A percentile compares a stretch with the other conserved stretches of the same genome.
These are phyloP conservation scores for Lethenteron camtschaticum DNA, from an alignment of 2,113 vertebrate genomes.

Conservation along the genomic window DNA sequence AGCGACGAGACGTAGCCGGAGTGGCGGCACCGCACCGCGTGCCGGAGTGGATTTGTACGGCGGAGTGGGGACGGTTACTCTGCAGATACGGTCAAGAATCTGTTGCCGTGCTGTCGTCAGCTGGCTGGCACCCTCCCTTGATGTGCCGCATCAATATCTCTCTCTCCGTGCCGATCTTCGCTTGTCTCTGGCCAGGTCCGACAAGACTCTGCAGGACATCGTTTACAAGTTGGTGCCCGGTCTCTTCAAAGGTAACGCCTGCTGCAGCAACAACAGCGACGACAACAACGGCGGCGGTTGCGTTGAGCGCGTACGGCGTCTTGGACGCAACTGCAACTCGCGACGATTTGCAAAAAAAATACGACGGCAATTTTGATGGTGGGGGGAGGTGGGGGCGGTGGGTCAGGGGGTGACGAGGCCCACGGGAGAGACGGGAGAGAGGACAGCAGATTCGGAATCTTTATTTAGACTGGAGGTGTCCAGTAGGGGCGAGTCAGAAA, in stretches of 20 bases:
- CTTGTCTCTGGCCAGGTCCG: not conserved
- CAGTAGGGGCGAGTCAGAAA: no score
- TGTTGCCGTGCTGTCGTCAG: not conserved
- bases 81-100: not conserved
- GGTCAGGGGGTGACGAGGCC: no score
- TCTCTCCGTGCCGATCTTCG: not conserved
- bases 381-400: no score
- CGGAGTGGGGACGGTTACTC: not conserved
- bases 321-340: no score
- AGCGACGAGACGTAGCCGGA: not conserved
- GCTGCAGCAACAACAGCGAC: no score
- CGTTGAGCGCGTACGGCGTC: no score
- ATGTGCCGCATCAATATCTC: not conserved
- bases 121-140: not conserved
- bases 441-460: no score
- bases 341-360: no score
- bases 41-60: not conserved
- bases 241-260: constrained; percentile 85
- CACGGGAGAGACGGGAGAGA: no score
- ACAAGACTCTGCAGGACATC: constrained; percentile 44
- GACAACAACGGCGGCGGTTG: no score
- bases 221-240: constrained; percentile 97
- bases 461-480: no score
- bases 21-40: not conserved
- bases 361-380: no score